Evolutionary conservation across 2,797 vertebrate genomes (phyloP).

Genomic region (Syndactyla subalaris): DNA sequence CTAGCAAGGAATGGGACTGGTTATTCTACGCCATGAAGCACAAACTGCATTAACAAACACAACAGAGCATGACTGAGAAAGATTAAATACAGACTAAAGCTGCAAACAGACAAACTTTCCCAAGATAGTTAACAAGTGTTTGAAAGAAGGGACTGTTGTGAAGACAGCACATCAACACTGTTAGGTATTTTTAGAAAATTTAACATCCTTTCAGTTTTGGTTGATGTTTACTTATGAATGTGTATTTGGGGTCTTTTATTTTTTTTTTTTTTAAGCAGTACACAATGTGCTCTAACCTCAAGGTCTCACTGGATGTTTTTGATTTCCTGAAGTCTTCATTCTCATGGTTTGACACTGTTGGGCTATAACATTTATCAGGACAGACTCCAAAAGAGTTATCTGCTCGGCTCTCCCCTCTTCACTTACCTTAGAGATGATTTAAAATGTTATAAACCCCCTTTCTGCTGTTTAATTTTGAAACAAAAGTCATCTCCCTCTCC

Average conservation of each 20-base stretch:
- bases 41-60: neutral
- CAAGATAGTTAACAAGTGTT: neutral
- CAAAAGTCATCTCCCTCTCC: neutral
- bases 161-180: neutral
- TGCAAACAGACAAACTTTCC: neutral
- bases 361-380: neutral
- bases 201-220: neutral
- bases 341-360: neutral
- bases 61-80: neutral
- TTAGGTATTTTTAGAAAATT: neutral
- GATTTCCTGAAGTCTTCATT: neutral
- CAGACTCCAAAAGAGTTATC: neutral
- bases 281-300: neutral
- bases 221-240: neutral
- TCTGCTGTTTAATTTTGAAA: neutral
- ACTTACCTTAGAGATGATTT: constrained; percentile 3
- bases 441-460: neutral
- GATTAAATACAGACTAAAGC: neutral
- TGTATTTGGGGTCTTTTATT: fast-evolving
- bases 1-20: neutral
- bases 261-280: neutral
- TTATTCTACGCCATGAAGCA: neutral
- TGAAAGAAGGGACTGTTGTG: neutral
- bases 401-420: neutral
- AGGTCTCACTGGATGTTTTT: neutral